A percentile compares a stretch with the other conserved stretches of the same genome.
Evolutionary conservation across 2,113 vertebrate species (phyloP).

Genomic region (Hemichromis elongatus): DNA sequence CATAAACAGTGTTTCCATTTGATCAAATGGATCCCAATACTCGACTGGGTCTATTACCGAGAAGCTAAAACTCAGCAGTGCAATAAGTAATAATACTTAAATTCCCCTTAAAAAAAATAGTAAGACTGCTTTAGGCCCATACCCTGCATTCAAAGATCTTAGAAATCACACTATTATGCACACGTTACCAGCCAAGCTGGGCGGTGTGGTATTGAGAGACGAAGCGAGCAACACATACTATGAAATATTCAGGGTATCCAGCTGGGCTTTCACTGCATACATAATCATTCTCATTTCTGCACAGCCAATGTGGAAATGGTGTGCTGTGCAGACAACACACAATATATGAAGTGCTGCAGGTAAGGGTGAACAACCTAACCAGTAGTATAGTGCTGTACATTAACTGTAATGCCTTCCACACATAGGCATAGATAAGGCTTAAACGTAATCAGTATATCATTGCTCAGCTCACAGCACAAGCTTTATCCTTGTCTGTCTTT

Average conservation of each 20-base stretch:
- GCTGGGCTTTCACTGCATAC: conserved; percentile 75
- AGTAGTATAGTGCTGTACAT: conserved; percentile 63
- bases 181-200: conserved; percentile 49
- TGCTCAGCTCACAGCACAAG: conserved; percentile 70
- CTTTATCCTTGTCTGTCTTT: conserved; percentile 71
- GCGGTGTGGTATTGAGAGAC: conserved; percentile 62
- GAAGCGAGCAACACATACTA: conserved; percentile 66
- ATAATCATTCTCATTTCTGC: conserved; percentile 74
- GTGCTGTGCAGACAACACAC: conserved; percentile 40
- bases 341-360: conserved; percentile 59
- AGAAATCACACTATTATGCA: conserved; percentile 59
- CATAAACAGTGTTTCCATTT: neutral
- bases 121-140: conserved; percentile 26
- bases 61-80: neutral
- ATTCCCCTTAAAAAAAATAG: neutral
- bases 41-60: neutral
- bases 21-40: neutral
- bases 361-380: conserved; percentile 65
- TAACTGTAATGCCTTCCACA: conserved; percentile 74
- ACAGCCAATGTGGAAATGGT: conserved; percentile 51
- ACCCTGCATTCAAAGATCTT: conserved; percentile 26
- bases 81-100: conserved; percentile 11
- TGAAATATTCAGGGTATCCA: conserved; percentile 77
- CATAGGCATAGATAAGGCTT: conserved; percentile 67
- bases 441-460: conserved; percentile 76